Evolutionary conservation across 2,113 vertebrate genomes (phyloP).

Genomic region (Mustelus asterias): DNA sequence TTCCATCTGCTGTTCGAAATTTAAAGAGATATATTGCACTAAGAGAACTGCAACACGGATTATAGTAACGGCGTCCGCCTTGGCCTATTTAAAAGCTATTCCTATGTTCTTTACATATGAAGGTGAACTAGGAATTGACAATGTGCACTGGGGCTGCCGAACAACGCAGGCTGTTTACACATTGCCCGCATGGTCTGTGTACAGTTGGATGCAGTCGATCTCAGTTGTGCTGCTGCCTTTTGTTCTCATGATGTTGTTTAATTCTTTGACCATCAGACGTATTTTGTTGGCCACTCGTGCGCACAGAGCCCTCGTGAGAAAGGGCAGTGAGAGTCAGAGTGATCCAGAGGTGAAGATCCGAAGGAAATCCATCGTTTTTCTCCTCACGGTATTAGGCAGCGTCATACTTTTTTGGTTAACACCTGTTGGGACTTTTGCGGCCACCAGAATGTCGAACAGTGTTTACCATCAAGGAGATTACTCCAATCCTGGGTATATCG

Average conservation of each 20-base stretch:
- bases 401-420: neutral
- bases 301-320: neutral
- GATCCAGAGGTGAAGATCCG: neutral
- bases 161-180: too few relatives aligned
- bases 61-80: too few relatives aligned
- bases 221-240: too few relatives aligned
- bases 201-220: too few relatives aligned
- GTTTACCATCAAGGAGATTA: neutral
- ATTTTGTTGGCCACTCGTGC: neutral
- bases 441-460: neutral
- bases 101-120: too few relatives aligned
- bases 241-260: neutral
- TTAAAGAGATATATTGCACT: too few relatives aligned
- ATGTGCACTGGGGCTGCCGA: too few relatives aligned
- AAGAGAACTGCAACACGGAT: too few relatives aligned
- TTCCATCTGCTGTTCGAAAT: too few relatives aligned
- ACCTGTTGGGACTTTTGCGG: neutral
- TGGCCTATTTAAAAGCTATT: too few relatives aligned
- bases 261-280: neutral
- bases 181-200: too few relatives aligned
- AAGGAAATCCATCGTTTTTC: neutral
- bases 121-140: too few relatives aligned
- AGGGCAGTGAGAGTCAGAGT: fast-evolving
- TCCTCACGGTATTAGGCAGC: neutral
- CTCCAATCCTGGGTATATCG: neutral